A percentile compares a stretch with the other conserved stretches of the same genome.
Evolutionary conservation across 2,797 vertebrate genomes (phyloP).

Genomic region (Lateolabrax maculatus): DNA sequence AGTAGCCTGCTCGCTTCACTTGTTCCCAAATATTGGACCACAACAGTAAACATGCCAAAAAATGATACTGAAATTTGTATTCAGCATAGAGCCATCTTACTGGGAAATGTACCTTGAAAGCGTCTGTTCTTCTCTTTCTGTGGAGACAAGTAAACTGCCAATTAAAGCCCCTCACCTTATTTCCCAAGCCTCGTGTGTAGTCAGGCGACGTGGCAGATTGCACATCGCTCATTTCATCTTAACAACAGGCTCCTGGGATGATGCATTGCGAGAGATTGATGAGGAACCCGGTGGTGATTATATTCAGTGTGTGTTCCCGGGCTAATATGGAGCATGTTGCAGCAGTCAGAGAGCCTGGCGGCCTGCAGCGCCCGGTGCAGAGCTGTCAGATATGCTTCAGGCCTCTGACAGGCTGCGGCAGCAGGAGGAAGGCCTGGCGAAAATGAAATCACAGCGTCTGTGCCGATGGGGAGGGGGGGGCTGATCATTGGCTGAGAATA

Average conservation of each 20-base stretch:
- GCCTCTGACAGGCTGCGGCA: constrained; percentile 71
- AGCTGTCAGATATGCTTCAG: constrained; percentile 78
- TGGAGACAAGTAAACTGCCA: constrained; percentile 58
- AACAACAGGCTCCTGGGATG: constrained; percentile 73
- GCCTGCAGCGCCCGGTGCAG: constrained; percentile 65
- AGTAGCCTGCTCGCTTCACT: constrained; percentile 3
- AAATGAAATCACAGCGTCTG: constrained; percentile 77
- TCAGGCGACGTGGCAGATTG: constrained; percentile 67
- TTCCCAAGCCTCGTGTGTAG: constrained; percentile 61
- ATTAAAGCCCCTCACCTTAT: constrained; percentile 69
- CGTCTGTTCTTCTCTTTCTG: constrained; percentile 43
- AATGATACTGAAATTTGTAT: constrained; percentile 40
- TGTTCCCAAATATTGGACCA: constrained; percentile 6
- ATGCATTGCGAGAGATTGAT: constrained; percentile 72
- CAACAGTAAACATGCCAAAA: not conserved
- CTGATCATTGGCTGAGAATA: constrained; percentile 68
- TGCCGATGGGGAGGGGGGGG: constrained; percentile 47
- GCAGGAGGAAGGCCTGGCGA: constrained; percentile 66
- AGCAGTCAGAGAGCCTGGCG: constrained; percentile 72
- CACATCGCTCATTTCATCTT: constrained; percentile 74
- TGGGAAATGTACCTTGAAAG: constrained; percentile 58
- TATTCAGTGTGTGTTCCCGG: constrained; percentile 71
- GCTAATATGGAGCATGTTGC: constrained; percentile 79
- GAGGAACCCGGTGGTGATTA: constrained; percentile 71
- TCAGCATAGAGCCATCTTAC: constrained; percentile 27